Evolutionary conservation across 2,888 invertebrate species (phyloP), one percentile per base, ranked within the genome.

Genomic region (Drosophila tanythrix): DNA sequence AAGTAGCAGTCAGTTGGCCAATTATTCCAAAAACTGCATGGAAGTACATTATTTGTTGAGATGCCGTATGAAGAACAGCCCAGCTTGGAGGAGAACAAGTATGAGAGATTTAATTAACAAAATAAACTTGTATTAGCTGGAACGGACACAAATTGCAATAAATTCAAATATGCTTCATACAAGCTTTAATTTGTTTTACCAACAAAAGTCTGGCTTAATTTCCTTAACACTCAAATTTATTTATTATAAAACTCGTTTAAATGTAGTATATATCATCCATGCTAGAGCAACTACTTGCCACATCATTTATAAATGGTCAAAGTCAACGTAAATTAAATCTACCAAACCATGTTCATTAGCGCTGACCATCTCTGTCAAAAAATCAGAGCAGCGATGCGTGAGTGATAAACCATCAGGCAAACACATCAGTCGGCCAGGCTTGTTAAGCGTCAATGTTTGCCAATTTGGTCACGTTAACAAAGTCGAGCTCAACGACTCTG

Each of bases 381-480:
- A 60, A 52, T 61, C 60, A 69, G 59, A 25, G 27, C 78, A 80
- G 21, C 76, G 77, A 63, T 63, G 63, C 70, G 63, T 80, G 53
- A 66, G 35, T 58, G 35, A 51, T 48, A 77, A 63, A 63, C 65
- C 65, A 69, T 55, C 66, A 62, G 51, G 21, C 36, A 31, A 58
- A 46, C 65, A 69, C 81, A 69, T 69, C 74, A 68, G 77, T 67
- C 48, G 27, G 11, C 33, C 36, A 50, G 74, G 43, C 76, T 70
- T 62, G 81, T 70, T 81, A 40, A 8, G 59, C 81, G 48, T 59
- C 52, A 65, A 63, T 77, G 63, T 67, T 78, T 74, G 70, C 55
- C 74, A 79, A 78, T 78, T 81, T 70, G 79, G 66, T 33, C 50
- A 50, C 64, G 66, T 78, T 78, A 77, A 72, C 81, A 11, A 75